phyloP scores from a whole-genome alignment of 37 sponge, comb jelly and placozoan genomes.

The Theonella swinhoei region DNA sequence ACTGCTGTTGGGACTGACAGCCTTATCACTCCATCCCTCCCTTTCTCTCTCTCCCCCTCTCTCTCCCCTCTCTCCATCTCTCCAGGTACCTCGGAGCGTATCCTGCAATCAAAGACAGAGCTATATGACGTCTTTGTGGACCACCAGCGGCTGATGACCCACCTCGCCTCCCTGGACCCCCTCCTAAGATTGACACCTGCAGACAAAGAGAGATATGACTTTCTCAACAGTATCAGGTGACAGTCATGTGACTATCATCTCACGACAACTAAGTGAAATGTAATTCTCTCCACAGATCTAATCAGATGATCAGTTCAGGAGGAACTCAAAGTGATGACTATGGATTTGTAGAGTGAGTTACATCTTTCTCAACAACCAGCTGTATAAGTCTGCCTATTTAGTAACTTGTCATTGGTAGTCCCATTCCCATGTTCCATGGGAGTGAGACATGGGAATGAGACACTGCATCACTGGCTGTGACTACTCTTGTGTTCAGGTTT shows the following conservation, averaged over 20 bases:
- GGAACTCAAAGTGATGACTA: constrained; percentile 16
- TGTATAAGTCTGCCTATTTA: too few species aligned
- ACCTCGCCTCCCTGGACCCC: constrained; percentile 36
- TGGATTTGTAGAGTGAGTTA: constrained; percentile 51
- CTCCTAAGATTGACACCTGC: constrained; percentile 42
- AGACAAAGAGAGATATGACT: constrained; percentile 56
- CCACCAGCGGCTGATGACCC: constrained; percentile 24
- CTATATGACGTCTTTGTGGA: constrained; percentile 86
- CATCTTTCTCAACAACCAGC: background rate
- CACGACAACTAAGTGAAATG: background rate
- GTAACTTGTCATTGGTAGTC: background rate
- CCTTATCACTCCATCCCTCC: background rate
- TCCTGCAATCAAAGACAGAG: constrained; percentile 73
- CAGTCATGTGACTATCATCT: background rate
- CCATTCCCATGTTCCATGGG: too few species aligned
- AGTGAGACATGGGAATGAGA: too few species aligned
- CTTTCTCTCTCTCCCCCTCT: background rate
- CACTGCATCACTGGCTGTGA: too few species aligned
- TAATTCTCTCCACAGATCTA: constrained; percentile 22
- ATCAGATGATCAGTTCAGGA: constrained; percentile 2
- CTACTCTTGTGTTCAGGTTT: constrained; percentile 32
- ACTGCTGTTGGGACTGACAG: background rate
- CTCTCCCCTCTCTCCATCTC: background rate
- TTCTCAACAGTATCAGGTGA: constrained; percentile 55
- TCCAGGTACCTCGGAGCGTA: constrained; percentile 88